A percentile compares a stretch with the other conserved stretches of the same genome.
Conservation (phyloP, 1,140 invertebrate genomes). For the Goniozus legneri region DNA sequence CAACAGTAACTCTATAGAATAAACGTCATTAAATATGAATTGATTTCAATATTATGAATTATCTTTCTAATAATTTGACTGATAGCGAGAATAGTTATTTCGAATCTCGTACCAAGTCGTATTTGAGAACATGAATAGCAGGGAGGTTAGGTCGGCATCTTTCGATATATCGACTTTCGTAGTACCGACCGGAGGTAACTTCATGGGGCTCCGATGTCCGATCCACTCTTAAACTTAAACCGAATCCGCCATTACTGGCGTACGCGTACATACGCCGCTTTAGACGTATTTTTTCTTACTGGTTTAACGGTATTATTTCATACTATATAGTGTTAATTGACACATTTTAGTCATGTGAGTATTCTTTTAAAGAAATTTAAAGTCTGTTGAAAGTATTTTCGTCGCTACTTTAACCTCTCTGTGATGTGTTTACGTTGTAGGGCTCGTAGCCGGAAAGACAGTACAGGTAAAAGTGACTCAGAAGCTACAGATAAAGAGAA, state of each 20-base stretch:
- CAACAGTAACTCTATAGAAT: slow-evolving; percentile 30
- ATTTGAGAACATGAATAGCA: no score
- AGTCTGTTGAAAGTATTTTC: no score
- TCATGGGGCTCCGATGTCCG: no score
- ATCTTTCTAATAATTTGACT: no score
- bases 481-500: slow-evolving; percentile 66
- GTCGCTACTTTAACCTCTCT: background rate
- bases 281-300: background rate
- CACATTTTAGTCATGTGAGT: slow-evolving; percentile 20
- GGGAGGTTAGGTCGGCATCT: no score
- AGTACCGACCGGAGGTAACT: no score
- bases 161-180: no score
- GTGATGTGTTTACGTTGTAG: slow-evolving; percentile 34
- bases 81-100: no score
- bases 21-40: slow-evolving; percentile 28
- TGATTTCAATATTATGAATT: no score
- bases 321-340: no score
- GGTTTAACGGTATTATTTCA: background rate
- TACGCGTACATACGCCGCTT: background rate
- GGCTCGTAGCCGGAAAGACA: slow-evolving; percentile 61
- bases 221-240: no score
- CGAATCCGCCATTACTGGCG: background rate
- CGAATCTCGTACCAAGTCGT: no score
- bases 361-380: background rate
- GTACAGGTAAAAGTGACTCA: slow-evolving; percentile 55